A percentile compares a stretch with the other conserved stretches of the same genome.
These are phyloP conservation scores for Tamandua tetradactyla DNA, from an alignment of 2,797 vertebrate genomes.

Conservation along the genomic window DNA sequence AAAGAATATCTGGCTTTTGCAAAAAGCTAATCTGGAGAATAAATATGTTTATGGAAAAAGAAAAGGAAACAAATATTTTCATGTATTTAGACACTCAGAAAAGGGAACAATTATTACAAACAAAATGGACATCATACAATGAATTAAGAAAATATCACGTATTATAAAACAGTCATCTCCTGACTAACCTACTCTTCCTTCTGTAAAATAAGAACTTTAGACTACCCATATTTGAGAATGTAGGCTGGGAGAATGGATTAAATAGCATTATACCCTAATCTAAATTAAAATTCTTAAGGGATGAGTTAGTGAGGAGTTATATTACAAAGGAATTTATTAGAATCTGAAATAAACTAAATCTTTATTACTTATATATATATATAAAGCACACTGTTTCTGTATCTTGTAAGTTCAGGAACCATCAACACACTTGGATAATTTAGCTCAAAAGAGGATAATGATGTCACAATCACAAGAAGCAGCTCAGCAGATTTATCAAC, in stretches of 20 bases:
- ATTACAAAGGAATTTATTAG: conserved; percentile 29
- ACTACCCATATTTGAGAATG: background rate
- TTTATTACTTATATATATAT: conserved; percentile 7
- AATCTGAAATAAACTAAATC: too few species aligned
- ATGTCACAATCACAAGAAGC: background rate
- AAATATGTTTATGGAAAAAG: conserved; percentile 30
- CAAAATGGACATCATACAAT: background rate
- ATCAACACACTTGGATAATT: background rate
- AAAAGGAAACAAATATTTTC: conserved; percentile 18
- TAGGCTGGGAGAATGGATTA: background rate
- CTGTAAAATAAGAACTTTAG: background rate
- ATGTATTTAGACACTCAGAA: background rate
- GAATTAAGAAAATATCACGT: conserved; percentile 36
- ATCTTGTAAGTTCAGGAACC: background rate
- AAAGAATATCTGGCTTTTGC: background rate
- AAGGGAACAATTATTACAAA: background rate
- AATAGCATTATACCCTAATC: background rate
- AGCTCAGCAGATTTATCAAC: too few species aligned
- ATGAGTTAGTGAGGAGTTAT: background rate
- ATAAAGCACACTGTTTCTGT: background rate
- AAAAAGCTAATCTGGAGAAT: conserved; percentile 19
- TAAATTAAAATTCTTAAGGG: background rate
- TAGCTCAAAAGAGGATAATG: background rate
- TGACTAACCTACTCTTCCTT: background rate
- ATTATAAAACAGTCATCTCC: background rate